These are phyloP conservation scores for Oryctes rhinoceros DNA, from an alignment of 1,140 invertebrate genomes.

Conservation along the genomic window DNA sequence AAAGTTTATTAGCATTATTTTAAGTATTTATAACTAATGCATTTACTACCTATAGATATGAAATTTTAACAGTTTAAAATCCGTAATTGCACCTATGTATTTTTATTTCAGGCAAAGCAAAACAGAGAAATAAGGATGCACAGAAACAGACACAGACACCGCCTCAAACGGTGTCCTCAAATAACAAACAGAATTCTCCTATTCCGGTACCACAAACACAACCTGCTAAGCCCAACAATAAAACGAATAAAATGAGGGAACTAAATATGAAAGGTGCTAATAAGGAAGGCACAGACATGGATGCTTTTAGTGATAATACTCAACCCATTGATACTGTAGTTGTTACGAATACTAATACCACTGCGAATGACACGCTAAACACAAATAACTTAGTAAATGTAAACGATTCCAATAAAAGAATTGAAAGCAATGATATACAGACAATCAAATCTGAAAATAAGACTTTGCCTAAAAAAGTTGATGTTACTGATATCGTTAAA, in stretches of 20 bases:
- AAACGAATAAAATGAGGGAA: conserved; percentile 58
- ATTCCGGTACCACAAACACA: conserved; percentile 51
- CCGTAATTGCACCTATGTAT: background rate
- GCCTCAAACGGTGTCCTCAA: conserved; percentile 33
- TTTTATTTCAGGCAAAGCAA: conserved; percentile 56
- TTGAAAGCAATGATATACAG: conserved; percentile 41
- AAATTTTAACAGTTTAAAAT: background rate
- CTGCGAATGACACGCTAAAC: conserved; percentile 29
- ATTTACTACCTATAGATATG: background rate
- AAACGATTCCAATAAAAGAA: conserved; percentile 41
- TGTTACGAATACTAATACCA: conserved; percentile 26
- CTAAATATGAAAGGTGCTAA: conserved; percentile 60
- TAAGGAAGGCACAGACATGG: conserved; percentile 63
- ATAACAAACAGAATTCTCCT: conserved; percentile 41
- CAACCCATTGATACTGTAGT: conserved; percentile 21
- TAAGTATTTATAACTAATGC: background rate
- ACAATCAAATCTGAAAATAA: conserved; percentile 24
- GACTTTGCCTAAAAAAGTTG: conserved; percentile 46
- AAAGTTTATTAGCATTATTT: background rate
- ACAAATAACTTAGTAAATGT: conserved; percentile 7
- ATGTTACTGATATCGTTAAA: conserved; percentile 58
- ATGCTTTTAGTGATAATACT: conserved; percentile 58
- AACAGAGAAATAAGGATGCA: conserved; percentile 47
- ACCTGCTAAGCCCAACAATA: conserved; percentile 54
- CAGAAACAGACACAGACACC: conserved; percentile 41